phyloP scores from a whole-genome alignment of 35 echinoderm and acorn worm genomes.

The Holothuria glaberrima region DNA sequence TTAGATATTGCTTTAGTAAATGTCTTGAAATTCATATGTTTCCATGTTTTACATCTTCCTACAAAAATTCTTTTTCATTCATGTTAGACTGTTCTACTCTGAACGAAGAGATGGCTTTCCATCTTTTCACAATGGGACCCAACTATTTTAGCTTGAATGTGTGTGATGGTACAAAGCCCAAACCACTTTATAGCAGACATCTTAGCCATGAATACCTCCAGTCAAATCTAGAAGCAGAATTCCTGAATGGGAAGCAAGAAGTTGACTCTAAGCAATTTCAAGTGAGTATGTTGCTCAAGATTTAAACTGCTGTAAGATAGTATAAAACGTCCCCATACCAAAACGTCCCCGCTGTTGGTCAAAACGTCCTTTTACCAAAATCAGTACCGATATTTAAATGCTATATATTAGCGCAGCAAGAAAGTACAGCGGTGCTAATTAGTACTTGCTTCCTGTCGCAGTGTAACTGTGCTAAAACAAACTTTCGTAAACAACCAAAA shows the following conservation, averaged over 20 bases:
- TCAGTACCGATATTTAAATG: too few species aligned
- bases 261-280: conserved; percentile 78
- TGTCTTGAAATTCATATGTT: too few species aligned
- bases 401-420: too few species aligned
- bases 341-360: too few species aligned
- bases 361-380: too few species aligned
- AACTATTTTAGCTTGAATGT: conserved; percentile 68
- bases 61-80: neutral
- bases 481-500: too few species aligned
- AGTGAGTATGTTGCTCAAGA: conserved; percentile 47
- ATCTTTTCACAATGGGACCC: conserved; percentile 89
- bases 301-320: too few species aligned
- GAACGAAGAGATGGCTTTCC: conserved; percentile 76
- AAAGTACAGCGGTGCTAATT: too few species aligned
- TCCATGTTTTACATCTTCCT: neutral
- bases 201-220: conserved; percentile 77
- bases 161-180: conserved; percentile 84
- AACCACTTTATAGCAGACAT: conserved; percentile 71
- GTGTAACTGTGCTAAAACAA: too few species aligned
- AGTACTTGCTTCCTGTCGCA: too few species aligned
- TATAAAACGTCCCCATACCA: too few species aligned
- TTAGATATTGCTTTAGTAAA: too few species aligned
- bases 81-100: conserved; percentile 70
- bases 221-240: conserved; percentile 67
- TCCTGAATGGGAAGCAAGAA: conserved; percentile 80